Evolutionary conservation across 2,113 vertebrate genomes (phyloP), one percentile per base, ranked within the genome.

Genomic region (Diadophis punctatus): DNA sequence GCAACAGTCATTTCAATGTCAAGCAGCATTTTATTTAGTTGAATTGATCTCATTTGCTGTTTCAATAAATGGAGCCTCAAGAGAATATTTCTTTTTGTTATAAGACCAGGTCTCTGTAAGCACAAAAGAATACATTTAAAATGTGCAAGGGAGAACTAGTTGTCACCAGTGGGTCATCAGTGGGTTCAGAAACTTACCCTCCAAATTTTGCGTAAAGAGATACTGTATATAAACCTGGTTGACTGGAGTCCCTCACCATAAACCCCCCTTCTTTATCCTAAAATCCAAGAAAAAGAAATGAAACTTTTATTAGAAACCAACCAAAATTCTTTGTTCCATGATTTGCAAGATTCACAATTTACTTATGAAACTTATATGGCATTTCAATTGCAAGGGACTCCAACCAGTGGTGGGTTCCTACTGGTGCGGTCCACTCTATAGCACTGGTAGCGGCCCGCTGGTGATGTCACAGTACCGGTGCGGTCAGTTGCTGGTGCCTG

Each of bases 241-340:
- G 98, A 94, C 99, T 99, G 92, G 99, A 99, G 93, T 99, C 98
- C 93, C 99, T 98, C 91, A 99, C 98, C 87, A 99, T 97, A 97
- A 99, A 99, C 14, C 98, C 98, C 52, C 99, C 99, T 96, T 99
- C 99, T 98, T 99, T 99, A 96, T 98, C 98, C 99, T 99, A 94
- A 94, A 98, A 98, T 52, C 18, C 93, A 97, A 95, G 11, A 53
- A 58, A 89, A 87, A 96, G 11, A 94, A 93, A 0, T 0, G 89
- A 43, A 23, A 10, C 68, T 93, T 8, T 34, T 55, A 22, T 92
- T 60, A 85, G 56, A 90, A 1, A 89, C 6, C 51, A 94, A 80
- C 52, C 23, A n/a, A 12, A 68, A 68, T 63, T 51, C 20, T 43
- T 84, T 16, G 63, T 0, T 0, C 53, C 22, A 46, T 90, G 56